Percentiles rank a stretch among this genome's conserved stretches.
phyloP scores from a whole-genome alignment of 2,888 invertebrate species.

The Dendrolimus pini region DNA sequence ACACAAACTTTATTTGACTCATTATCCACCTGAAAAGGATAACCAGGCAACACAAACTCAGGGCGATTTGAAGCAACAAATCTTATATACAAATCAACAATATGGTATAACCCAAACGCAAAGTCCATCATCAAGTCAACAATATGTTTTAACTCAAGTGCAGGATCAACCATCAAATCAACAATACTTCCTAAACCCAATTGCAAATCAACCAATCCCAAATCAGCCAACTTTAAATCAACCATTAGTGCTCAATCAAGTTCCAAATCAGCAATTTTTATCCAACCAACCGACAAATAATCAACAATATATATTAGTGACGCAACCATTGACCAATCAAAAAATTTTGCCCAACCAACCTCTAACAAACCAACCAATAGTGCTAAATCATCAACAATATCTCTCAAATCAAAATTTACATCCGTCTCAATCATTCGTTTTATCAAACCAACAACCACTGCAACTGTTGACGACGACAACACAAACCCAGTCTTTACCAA shows the following conservation, averaged over 20 bases:
- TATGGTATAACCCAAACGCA: background rate
- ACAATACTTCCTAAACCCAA: background rate
- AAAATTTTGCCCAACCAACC: slow-evolving; percentile 2
- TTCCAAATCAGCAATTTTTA: slow-evolving; percentile 8
- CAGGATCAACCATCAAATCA: background rate
- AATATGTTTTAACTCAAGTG: background rate
- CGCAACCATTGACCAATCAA: slow-evolving; percentile 8
- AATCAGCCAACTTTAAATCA: background rate
- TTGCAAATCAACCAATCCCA: background rate
- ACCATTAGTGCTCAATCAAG: slow-evolving; percentile 5
- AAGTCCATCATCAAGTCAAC: background rate
- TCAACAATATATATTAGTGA: background rate
- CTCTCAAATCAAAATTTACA: background rate
- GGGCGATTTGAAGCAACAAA: background rate
- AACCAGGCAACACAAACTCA: background rate
- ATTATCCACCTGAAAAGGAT: background rate
- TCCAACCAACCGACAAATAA: slow-evolving; percentile 4
- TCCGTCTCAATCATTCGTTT: background rate
- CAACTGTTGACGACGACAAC: background rate
- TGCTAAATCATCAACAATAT: background rate
- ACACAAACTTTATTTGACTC: background rate
- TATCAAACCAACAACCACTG: background rate
- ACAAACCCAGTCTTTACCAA: background rate
- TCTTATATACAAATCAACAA: background rate
- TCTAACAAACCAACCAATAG: background rate